phyloP scores from a whole-genome alignment of 1,140 invertebrate species.

The Drosophila rhopaloa region DNA sequence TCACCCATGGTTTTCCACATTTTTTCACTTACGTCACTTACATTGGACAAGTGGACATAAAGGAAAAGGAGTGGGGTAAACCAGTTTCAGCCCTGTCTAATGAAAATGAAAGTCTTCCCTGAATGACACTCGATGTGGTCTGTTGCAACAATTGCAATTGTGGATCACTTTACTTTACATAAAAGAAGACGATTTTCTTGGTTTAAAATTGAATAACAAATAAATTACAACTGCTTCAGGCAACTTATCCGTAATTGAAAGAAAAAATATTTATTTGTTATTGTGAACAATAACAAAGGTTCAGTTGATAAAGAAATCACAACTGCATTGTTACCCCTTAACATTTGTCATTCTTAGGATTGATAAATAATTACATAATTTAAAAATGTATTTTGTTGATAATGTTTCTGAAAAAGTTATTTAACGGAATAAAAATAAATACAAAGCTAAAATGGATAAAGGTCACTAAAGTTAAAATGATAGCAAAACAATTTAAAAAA shows the following conservation, averaged over 20 bases:
- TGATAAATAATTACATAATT: too few relatives aligned
- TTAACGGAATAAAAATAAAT: too few relatives aligned
- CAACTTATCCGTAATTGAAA: background rate
- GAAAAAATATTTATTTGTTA: background rate
- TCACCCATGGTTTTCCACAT: slow-evolving; percentile 8
- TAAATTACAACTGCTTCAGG: slow-evolving; percentile 3
- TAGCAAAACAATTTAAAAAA: too few relatives aligned
- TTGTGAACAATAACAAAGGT: background rate
- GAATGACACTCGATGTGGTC: slow-evolving; percentile 51
- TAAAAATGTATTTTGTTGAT: too few relatives aligned
- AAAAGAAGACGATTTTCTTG: slow-evolving; percentile 19
- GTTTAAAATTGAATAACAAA: slow-evolving; percentile 1
- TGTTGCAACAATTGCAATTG: slow-evolving; percentile 38
- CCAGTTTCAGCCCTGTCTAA: slow-evolving; percentile 28
- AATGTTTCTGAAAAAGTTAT: too few relatives aligned
- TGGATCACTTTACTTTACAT: slow-evolving; percentile 27
- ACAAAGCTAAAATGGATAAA: too few relatives aligned
- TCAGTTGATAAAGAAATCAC: background rate
- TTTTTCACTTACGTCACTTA: slow-evolving; percentile 52
- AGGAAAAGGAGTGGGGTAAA: slow-evolving; percentile 12
- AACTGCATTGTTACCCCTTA: too few relatives aligned
- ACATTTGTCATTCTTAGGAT: too few relatives aligned
- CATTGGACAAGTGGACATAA: slow-evolving; percentile 29
- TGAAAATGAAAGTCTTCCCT: slow-evolving; percentile 71
- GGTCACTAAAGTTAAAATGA: too few relatives aligned